Evolutionary conservation across 2,888 invertebrate species (phyloP), one percentile per base, ranked within the genome.

Genomic region (Psylliodes chrysocephalus): DNA sequence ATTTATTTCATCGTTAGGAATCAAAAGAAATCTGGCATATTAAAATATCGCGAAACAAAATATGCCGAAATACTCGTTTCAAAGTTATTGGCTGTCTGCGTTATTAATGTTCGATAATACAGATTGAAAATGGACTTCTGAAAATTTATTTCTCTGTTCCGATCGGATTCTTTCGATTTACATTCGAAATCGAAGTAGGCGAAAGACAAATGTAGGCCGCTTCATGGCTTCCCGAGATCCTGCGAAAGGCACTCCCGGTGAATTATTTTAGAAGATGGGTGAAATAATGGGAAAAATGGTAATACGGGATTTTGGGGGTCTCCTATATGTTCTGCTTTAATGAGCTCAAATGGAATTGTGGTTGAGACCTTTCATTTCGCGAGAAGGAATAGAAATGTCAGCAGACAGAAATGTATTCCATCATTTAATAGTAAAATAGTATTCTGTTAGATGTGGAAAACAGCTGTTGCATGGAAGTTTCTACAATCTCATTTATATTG

Each of bases 91-190:
- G 77, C 73, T 77, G 78, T 77, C 79, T 74, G 72, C 72, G 71
- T 78, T 79, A 79, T 79, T 76, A 78, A 79, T 79, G 79, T 75
- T 75, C 74, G 70, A 78, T 78, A 78, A 78, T 79, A 76, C 75
- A 74, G 76, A 76, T 76, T 70, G 77, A 76, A 77, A 78, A 78
- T 78, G 76, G 78, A 79, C 78, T 78, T 77, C 76, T 74, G 14
- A 40, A 77, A 79, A 78, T 79, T 78, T 79, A 79, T 78, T 77
- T 75, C 71, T 73, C 73, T 74, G 72, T 75, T 73, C 71, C 74
- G 75, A 76, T 75, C 74, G 76, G 75, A 77, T 74, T 74, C 73
- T 71, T 71, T 71, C 73, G 74, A 73, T 75, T 76, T 75, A 76
- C 73, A 77, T 78, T 76, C 75, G 68, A 67, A 72, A 71, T 71